phyloP scores from a whole-genome alignment of 2,888 invertebrate species.

The Marronus borbonicus region DNA sequence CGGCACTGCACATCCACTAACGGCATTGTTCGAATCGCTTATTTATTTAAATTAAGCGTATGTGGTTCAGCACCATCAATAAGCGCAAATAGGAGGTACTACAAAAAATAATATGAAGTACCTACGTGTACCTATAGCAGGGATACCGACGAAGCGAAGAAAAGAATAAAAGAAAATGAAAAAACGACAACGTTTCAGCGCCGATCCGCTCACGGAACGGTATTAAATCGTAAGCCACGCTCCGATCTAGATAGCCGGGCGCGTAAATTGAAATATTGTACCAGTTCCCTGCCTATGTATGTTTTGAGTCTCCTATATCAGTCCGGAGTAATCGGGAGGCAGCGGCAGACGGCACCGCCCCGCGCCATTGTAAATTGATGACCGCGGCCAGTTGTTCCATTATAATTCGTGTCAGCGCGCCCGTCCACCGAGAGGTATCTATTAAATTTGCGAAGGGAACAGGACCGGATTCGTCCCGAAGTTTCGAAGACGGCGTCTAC shows the following conservation, averaged over 20 bases:
- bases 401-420: slow-evolving; percentile 51
- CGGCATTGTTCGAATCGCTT: too few species aligned
- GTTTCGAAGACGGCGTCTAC: too few species aligned
- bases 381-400: slow-evolving; percentile 48
- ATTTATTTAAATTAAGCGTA: too few species aligned
- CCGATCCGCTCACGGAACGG: background rate
- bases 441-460: slow-evolving; percentile 26
- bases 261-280: slow-evolving; percentile 66
- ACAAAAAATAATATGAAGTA: too few species aligned
- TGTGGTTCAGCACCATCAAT: too few species aligned
- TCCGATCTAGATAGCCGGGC: slow-evolving; percentile 63
- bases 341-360: slow-evolving; percentile 58
- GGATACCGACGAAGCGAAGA: too few species aligned
- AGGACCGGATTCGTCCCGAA: background rate
- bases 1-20: too few species aligned
- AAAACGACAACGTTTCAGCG: background rate
- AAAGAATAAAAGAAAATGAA: too few species aligned
- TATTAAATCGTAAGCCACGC: slow-evolving; percentile 56
- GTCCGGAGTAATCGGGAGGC: slow-evolving; percentile 61
- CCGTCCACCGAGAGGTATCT: slow-evolving; percentile 6
- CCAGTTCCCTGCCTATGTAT: slow-evolving; percentile 60
- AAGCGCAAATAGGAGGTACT: too few species aligned
- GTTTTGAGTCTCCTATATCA: slow-evolving; percentile 60
- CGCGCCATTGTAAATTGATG: slow-evolving; percentile 55
- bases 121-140: too few species aligned